Conservation (phyloP, 2,113 vertebrate species). For the Hucho hucho region DNA sequence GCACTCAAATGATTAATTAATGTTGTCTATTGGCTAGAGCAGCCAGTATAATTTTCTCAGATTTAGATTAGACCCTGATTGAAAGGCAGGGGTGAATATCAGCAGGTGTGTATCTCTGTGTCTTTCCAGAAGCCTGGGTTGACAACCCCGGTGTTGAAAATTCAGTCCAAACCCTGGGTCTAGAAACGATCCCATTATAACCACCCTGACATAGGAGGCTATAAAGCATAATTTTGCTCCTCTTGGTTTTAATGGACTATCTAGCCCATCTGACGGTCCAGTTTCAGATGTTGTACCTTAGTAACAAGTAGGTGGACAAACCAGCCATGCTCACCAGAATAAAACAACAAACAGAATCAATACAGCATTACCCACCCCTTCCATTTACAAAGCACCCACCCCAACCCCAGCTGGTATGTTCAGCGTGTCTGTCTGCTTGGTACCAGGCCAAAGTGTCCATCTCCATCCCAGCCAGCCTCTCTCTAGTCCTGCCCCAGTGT, state of each 20-base stretch:
- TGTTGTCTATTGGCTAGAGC: no score
- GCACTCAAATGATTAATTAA: no score
- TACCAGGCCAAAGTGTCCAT: neutral
- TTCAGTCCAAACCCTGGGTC: no score
- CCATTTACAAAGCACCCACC: neutral
- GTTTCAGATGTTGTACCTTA: neutral
- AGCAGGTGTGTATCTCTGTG: neutral
- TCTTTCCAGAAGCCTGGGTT: neutral
- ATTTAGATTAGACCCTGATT: no score
- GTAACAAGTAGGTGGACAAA: neutral
- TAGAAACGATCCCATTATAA: neutral
- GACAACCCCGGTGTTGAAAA: no score
- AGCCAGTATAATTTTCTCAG: no score
- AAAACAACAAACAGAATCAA: neutral
- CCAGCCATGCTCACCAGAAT: neutral
- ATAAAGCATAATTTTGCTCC: neutral
- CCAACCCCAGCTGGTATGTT: neutral
- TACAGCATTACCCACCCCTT: neutral
- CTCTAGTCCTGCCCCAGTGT: constrained; percentile 14
- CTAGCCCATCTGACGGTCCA: neutral
- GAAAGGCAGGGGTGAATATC: no score
- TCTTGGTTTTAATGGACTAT: neutral
- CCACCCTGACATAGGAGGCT: neutral
- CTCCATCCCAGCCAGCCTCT: neutral
- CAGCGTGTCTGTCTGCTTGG: neutral